These are phyloP conservation scores for Aviceda subcristata DNA, from an alignment of 2,113 vertebrate species.

Conservation along the genomic window DNA sequence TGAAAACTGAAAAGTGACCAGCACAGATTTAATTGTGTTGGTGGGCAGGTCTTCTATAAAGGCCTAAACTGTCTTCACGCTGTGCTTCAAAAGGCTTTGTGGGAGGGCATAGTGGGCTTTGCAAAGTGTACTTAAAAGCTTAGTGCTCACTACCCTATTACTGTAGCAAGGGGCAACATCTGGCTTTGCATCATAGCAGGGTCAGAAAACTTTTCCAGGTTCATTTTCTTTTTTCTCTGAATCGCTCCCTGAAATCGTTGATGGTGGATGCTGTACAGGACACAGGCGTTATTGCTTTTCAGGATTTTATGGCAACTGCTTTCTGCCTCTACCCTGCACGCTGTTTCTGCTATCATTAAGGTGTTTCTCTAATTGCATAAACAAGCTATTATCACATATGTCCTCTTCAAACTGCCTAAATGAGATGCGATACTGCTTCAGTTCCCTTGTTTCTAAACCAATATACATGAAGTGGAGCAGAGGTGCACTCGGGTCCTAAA, in stretches of 20 bases:
- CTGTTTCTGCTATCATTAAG: neutral
- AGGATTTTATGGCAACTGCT: neutral
- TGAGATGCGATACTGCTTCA: accelerated
- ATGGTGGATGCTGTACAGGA: neutral
- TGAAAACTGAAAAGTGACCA: neutral
- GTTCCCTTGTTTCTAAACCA: neutral
- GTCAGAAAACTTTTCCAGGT: neutral
- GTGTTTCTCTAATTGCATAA: neutral
- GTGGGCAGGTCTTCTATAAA: neutral
- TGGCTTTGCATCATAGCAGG: neutral
- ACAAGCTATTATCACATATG: accelerated
- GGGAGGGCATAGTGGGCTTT: neutral
- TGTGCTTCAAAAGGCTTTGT: neutral
- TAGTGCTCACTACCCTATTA: neutral
- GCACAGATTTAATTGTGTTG: neutral
- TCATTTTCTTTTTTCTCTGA: neutral
- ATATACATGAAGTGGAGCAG: neutral
- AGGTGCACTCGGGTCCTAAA: neutral
- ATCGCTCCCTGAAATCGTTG: neutral
- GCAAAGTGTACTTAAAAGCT: neutral
- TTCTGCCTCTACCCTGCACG: neutral
- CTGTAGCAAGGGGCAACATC: neutral
- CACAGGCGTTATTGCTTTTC: neutral
- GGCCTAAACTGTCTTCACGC: neutral
- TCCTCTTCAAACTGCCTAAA: neutral